Conservation (phyloP, 2,888 invertebrate species). For the Nymphalis c-album region DNA sequence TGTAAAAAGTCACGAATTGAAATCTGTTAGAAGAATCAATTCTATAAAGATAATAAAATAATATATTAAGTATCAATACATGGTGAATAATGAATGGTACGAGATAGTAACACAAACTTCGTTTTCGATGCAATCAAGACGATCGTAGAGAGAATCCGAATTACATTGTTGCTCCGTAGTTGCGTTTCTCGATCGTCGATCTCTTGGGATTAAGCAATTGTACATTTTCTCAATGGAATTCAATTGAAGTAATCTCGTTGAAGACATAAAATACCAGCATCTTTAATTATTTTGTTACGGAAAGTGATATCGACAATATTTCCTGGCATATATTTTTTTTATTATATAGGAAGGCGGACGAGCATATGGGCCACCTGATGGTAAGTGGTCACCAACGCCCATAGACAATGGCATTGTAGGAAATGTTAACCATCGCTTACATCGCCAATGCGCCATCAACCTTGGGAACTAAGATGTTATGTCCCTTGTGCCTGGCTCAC, state of each 20-base stretch:
- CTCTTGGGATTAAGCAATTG: neutral
- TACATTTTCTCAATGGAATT: neutral
- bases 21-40: too few species aligned
- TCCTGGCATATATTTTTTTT: neutral
- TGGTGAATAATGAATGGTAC: neutral
- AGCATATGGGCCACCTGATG: too few species aligned
- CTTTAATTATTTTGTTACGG: neutral
- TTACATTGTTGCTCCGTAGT: neutral
- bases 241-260: conserved; percentile 4
- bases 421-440: too few species aligned
- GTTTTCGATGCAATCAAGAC: neutral
- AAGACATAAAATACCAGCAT: neutral
- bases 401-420: too few species aligned
- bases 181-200: neutral
- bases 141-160: neutral
- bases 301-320: neutral
- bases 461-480: too few species aligned
- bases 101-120: neutral
- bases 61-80: too few species aligned
- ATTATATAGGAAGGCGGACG: too few species aligned
- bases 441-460: too few species aligned
- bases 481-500: too few species aligned
- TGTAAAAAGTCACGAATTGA: too few species aligned
- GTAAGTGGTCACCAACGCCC: too few species aligned
- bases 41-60: too few species aligned